Conservation (phyloP, 2,888 invertebrate genomes). For the Hemistola chrysoprasaria region DNA sequence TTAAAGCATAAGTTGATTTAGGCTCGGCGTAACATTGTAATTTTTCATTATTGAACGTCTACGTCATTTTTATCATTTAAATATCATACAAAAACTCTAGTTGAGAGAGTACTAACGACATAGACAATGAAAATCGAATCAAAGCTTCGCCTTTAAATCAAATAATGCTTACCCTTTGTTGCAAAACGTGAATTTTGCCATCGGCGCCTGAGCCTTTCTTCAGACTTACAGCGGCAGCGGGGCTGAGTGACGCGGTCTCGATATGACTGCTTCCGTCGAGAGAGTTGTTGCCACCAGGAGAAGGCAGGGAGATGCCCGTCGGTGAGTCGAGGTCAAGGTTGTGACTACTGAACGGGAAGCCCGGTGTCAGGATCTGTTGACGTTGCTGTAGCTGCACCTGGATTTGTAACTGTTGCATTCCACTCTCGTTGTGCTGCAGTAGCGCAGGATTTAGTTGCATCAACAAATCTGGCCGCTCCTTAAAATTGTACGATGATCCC, state of each 20-base stretch:
- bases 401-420: slow-evolving; percentile 85
- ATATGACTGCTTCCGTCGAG: slow-evolving; percentile 84
- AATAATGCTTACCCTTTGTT: slow-evolving; percentile 92
- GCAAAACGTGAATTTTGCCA: slow-evolving; percentile 86
- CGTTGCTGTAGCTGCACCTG: slow-evolving; percentile 88
- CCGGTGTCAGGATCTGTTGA: slow-evolving; percentile 82
- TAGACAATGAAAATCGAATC: slow-evolving; percentile 57
- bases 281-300: slow-evolving; percentile 89
- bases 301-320: slow-evolving; percentile 89
- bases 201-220: slow-evolving; percentile 84
- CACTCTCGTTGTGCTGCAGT: slow-evolving; percentile 79
- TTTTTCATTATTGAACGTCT: slow-evolving; percentile 52
- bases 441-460: slow-evolving; percentile 82
- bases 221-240: slow-evolving; percentile 86
- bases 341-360: slow-evolving; percentile 85
- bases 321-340: slow-evolving; percentile 89
- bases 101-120: slow-evolving; percentile 44
- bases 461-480: slow-evolving; percentile 83
- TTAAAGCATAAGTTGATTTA: slow-evolving; percentile 81
- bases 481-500: slow-evolving; percentile 82
- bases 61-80: slow-evolving; percentile 45
- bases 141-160: slow-evolving; percentile 83
- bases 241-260: slow-evolving; percentile 83
- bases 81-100: slow-evolving; percentile 4
- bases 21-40: slow-evolving; percentile 73